Base-by-base conservation (phyloP, 2,797 vertebrate genomes). In the Sorex maritimensis region DNA sequence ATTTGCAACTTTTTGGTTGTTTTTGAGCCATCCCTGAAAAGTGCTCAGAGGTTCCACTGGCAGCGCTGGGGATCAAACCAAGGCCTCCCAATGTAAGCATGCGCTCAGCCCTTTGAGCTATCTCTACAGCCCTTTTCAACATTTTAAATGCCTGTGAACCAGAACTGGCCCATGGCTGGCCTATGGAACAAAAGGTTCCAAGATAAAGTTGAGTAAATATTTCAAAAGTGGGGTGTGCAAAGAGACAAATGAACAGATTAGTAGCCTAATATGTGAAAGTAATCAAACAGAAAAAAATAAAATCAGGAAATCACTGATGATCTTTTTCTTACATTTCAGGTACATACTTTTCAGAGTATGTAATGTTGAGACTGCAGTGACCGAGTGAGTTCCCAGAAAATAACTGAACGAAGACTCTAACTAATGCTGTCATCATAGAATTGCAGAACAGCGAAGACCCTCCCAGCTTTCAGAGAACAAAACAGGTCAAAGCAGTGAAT, bases 251-350 rank as follows among this genome's bases (percentile, higher is more conserved):
- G 24, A 52, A 67, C 44, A 87, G 34, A 46, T 30, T 19, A 73
- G 34, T n/a, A 75, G 38, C 83, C 26, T 3, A 26, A 74, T 67
- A 21, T 52, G 67, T 24, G 46, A 91, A 91, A 28, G 82, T 7
- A 38, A 82, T 11, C 71, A 73, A 93, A 21, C 21, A 61, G 61
- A 55, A 49, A 86, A 90, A 82, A 13, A 17, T 44, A 30, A 89
- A 63, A 77, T 9, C 77, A 14, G n/a, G 2, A 90, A 82, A 73
- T 73, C 24, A 78, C 13, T 12, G 71, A 65, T 78, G 17, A 86
- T 88, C 63, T 81, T 63, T 63, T 86, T 85, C 67, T 68, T 14
- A 85, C 80, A 86, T 46, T 58, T 72, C 24, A 72, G 14, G 74
- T 58, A 67, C n/a, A 44, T 5, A 44, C 41, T 44, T 7, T 78